Percentiles rank a stretch among this genome's conserved stretches.
phyloP scores from a whole-genome alignment of 2,113 vertebrate genomes.

The Vanacampus margaritifer region DNA sequence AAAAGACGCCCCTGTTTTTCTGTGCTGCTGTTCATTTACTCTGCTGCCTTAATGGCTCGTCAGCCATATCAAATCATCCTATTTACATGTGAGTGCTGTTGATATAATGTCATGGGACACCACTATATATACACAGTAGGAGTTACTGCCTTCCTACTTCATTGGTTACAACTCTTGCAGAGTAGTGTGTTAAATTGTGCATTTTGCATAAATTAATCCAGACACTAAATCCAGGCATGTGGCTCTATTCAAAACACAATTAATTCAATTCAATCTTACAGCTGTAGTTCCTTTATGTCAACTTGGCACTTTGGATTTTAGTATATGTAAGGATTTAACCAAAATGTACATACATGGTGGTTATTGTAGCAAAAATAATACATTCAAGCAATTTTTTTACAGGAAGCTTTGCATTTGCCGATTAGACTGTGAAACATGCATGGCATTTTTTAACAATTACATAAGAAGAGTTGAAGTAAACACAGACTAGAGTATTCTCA shows the following conservation, averaged over 20 bases:
- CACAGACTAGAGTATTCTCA: too few species aligned
- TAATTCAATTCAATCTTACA: too few species aligned
- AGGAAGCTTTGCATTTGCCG: neutral
- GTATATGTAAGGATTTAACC: neutral
- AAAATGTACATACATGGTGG: neutral
- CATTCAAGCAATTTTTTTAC: neutral
- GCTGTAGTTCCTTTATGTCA: too few species aligned
- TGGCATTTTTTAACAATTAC: neutral
- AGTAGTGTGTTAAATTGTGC: constrained; percentile 5
- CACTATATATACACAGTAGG: constrained; percentile 37
- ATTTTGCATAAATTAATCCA: constrained; percentile 12
- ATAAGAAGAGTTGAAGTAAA: neutral
- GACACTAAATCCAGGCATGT: neutral
- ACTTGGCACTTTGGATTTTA: neutral
- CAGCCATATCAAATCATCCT: constrained; percentile 52
- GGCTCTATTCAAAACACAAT: neutral
- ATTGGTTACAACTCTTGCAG: constrained; percentile 18
- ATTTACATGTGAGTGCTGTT: constrained; percentile 48
- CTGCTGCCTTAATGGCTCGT: constrained; percentile 47
- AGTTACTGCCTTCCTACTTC: constrained; percentile 12
- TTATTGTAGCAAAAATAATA: neutral
- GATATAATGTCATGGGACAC: constrained; percentile 48
- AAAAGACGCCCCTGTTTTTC: constrained; percentile 39
- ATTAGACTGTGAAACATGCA: neutral
- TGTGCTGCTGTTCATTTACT: constrained; percentile 32